Conservation (phyloP, 2,888 invertebrate species). For the Drosophila parthenogenetica region DNA sequence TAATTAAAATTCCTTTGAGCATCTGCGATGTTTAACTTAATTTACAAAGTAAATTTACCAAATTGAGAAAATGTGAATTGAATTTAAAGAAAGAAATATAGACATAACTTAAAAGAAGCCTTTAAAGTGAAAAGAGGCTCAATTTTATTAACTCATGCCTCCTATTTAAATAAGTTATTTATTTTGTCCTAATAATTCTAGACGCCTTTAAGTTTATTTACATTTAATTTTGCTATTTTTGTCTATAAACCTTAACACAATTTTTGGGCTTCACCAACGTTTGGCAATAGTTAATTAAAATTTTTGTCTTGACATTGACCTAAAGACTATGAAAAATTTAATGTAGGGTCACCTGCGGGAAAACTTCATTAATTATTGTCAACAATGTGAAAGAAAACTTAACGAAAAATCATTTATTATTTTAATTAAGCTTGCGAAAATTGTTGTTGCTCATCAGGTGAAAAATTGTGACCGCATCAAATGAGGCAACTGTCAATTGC, state of each 20-base stretch:
- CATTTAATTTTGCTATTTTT: slow-evolving; percentile 1
- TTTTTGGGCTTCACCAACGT: slow-evolving; percentile 2
- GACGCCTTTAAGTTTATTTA: slow-evolving; percentile 6
- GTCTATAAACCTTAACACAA: slow-evolving; percentile 1
- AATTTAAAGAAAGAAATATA: not conserved
- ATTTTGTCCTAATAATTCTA: not conserved
- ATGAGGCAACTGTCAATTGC: slow-evolving; percentile 63
- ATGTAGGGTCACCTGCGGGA: slow-evolving; percentile 15
- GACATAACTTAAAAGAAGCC: not conserved
- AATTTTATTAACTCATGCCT: not conserved
- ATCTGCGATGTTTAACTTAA: slow-evolving; percentile 20
- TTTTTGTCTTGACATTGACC: slow-evolving; percentile 26
- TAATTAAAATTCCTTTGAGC: slow-evolving; percentile 66
- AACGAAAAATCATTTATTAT: slow-evolving; percentile 69
- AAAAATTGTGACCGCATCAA: slow-evolving; percentile 62
- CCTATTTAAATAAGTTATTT: not conserved
- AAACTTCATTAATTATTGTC: slow-evolving; percentile 59
- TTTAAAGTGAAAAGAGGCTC: not conserved
- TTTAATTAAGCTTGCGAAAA: slow-evolving; percentile 65
- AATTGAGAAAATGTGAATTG: slow-evolving; percentile 6
- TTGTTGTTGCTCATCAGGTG: slow-evolving; percentile 54
- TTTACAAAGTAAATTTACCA: slow-evolving; percentile 33
- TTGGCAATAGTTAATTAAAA: slow-evolving; percentile 35
- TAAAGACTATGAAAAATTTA: slow-evolving; percentile 9
- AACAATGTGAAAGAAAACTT: slow-evolving; percentile 27